Conservation (phyloP, 2,888 invertebrate genomes). For the Crossocerus cetratus region DNA sequence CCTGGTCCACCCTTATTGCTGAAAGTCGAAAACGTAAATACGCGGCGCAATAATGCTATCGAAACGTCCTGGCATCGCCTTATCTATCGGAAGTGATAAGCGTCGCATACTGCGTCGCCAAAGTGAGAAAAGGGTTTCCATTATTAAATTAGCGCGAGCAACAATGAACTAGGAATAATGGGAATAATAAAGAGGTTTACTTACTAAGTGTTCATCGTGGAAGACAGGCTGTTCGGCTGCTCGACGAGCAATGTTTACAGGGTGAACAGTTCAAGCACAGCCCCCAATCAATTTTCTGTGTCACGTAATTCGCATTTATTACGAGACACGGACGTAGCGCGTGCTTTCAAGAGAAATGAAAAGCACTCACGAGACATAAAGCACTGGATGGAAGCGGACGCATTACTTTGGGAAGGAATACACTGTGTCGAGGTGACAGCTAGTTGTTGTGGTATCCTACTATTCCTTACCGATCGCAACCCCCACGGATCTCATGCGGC, state of each 20-base stretch:
- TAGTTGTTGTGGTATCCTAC: too few relatives aligned
- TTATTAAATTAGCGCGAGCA: not conserved
- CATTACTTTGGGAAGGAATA: slow-evolving; percentile 7
- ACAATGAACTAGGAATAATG: not conserved
- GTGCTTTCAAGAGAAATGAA: not conserved
- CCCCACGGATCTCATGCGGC: too few relatives aligned
- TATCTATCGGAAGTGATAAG: slow-evolving; percentile 17
- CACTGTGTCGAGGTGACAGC: too few relatives aligned
- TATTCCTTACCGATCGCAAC: too few relatives aligned
- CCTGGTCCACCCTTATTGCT: slow-evolving; percentile 68
- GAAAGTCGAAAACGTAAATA: slow-evolving; percentile 24
- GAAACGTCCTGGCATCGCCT: not conserved
- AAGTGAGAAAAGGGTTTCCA: not conserved
- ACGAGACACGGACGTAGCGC: slow-evolving; percentile 22
- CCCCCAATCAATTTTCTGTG: slow-evolving; percentile 9
- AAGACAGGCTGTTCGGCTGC: slow-evolving; percentile 27
- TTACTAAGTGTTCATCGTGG: slow-evolving; percentile 54
- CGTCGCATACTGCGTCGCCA: not conserved
- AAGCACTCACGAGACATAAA: too few relatives aligned
- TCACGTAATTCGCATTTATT: slow-evolving; percentile 29
- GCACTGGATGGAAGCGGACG: slow-evolving; percentile 1
- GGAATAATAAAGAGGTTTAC: slow-evolving; percentile 24
- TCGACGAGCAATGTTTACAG: slow-evolving; percentile 34
- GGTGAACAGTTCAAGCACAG: slow-evolving; percentile 11
- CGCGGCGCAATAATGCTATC: too few relatives aligned